Conservation (phyloP, 2,113 vertebrate species). For the Steatornis caripensis region DNA sequence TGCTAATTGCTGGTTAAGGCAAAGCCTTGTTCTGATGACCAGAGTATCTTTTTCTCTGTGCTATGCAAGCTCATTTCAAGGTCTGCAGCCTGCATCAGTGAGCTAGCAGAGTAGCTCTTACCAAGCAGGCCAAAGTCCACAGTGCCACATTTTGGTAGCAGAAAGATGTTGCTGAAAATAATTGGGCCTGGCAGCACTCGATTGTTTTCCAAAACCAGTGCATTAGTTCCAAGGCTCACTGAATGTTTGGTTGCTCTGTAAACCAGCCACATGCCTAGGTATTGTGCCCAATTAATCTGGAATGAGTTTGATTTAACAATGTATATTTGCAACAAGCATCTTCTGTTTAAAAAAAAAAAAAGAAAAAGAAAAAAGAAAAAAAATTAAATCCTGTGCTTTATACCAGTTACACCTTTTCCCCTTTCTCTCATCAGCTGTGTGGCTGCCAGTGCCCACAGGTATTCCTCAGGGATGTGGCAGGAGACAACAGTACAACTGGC, state of each 20-base stretch:
- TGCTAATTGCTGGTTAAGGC: constrained; percentile 1
- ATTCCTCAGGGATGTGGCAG: constrained; percentile 56
- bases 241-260: constrained; percentile 40
- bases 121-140: constrained; percentile 62
- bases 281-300: constrained; percentile 72
- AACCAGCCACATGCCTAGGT: constrained; percentile 67
- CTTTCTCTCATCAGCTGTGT: background rate
- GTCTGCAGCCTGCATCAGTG: constrained; percentile 8
- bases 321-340: constrained; percentile 32
- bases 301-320: constrained; percentile 49
- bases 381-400: background rate
- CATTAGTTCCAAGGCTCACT: constrained; percentile 51
- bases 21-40: background rate
- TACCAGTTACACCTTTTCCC: background rate
- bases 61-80: background rate
- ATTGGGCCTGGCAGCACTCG: constrained; percentile 73
- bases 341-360: background rate
- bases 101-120: constrained; percentile 24
- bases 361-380: background rate
- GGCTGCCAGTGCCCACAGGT: constrained; percentile 63
- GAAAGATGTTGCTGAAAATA: constrained; percentile 78
- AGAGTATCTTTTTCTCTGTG: background rate
- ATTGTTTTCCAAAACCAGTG: constrained; percentile 57
- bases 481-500: constrained; percentile 46
- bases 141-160: constrained; percentile 64